Conservation (phyloP, 2,113 vertebrate genomes). For the Eonycteris spelaea region DNA sequence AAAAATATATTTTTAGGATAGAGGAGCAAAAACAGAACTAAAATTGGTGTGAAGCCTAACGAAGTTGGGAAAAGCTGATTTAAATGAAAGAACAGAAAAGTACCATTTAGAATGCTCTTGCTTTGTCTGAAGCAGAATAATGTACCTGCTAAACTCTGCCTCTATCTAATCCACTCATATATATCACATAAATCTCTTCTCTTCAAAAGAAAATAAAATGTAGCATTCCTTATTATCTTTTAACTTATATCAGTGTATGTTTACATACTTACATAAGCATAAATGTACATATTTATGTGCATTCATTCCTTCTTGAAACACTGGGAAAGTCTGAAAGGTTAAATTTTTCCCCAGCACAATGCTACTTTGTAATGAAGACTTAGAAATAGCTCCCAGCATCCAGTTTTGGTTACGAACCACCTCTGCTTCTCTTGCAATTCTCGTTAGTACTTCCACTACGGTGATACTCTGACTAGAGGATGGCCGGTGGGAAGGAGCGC, state of each 20-base stretch:
- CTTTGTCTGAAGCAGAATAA: background rate
- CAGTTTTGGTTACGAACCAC: background rate
- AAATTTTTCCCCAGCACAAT: background rate
- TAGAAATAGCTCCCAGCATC: background rate
- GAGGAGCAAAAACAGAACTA: background rate
- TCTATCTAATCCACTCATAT: background rate
- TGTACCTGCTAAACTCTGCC: background rate
- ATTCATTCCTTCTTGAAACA: background rate
- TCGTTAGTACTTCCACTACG: background rate
- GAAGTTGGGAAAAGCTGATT: background rate
- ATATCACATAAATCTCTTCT: background rate
- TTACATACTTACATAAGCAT: background rate
- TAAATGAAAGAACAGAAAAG: background rate
- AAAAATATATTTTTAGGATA: background rate
- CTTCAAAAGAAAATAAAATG: background rate
- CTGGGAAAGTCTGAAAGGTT: background rate
- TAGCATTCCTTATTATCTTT: background rate
- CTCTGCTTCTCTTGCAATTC: background rate
- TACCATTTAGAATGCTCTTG: background rate
- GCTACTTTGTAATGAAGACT: background rate
- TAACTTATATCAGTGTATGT: background rate
- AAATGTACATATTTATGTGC: background rate
- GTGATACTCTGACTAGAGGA: background rate
- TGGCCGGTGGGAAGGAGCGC: fast-evolving
- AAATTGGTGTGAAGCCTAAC: background rate